Base-by-base conservation (phyloP, 2,113 vertebrate genomes). In the Trachemys scripta region DNA sequence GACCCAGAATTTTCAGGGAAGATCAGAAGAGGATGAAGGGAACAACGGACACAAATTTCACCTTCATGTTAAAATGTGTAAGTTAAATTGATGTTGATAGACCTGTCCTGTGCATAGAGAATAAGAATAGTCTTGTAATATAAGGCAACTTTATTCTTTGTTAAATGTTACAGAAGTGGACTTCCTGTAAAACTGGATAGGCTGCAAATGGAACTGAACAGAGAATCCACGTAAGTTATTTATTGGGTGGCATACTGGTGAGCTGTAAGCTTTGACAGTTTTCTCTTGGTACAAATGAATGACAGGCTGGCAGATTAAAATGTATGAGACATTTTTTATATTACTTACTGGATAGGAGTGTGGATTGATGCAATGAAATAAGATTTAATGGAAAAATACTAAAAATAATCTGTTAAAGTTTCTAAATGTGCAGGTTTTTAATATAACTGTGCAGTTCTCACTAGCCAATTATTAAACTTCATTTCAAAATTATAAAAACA, bases 401-500 rank as follows among this genome's bases (percentile, higher is more conserved):
- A 94, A 89, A 69, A 45, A n/a, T 19, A n/a, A 57, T 20, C 2
- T 54, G 38, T 59, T 65, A 1, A 62, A 54, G 0, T 87, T 94
- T 94, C 82, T 27, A 90, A 91, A 91, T 24, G 57, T 10, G 3
- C 51, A 17, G n/a, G 50, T 42, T 57, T 88, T 84, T 79, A 57
- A 31, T 47, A n/a, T 45, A 57, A 51, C 35, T 45, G 81, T 24
- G 12, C 35, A 69, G 6, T n/a, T 69, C 62, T 20, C 31, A 89
- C 81, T 82, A 65, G 81, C 56, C 12, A 90, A 62, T 62, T 31
- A 62, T 31, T 62, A 29, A 94, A 90, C 10, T 83, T 49, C 83
- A 93, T 96, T 95, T 54, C 51, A 90, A 90, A 95, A 79, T 57
- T 72, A 38, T n/a, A 3, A 80, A 16, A 16, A 84, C 19, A 62